Base-by-base conservation (phyloP, 2,888 invertebrate genomes). In the Serripes groenlandicus region DNA sequence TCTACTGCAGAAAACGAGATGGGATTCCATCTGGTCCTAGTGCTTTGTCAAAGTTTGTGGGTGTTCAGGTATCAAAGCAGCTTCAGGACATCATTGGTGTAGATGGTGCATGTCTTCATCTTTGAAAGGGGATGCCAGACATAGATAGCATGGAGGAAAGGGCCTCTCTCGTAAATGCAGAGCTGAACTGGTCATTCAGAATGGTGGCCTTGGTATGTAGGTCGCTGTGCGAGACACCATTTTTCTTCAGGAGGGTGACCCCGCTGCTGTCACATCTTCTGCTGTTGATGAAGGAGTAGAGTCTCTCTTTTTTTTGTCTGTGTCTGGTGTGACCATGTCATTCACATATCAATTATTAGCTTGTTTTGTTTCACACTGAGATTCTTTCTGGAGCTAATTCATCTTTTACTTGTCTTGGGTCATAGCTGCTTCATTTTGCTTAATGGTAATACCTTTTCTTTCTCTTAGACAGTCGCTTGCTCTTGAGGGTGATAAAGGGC, bases 401-500 rank as follows among this genome's bases (percentile, higher is more conserved):
- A 62, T 28, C 18, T 23, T 62, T n/a, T 62, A 18, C 11, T 32
- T 62, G 62, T 62, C 62, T n/a, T 21, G 18, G 23, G 21, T 34
- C 18, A 28, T 62, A 34, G 21, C 35, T 37, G 35, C 68, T 68
- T 9, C 26, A 11, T 37, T 68, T 68, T 9, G 37, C n/a, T 26
- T 32, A 35, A n/a, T 26, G 3, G 23, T 68, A n/a, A n/a, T n/a
- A n/a, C n/a, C 68, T 18, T 68, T 30, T 68, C 30, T 68, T 68
- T 37, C 23, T 32, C 11, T 37, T 21, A 35, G 68, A 68, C 35
- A 68, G 68, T 23, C 68, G 23, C 32, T 68, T 68, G 68, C 32
- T 68, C n/a, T 11, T n/a, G 60, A 26, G 60, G 66, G 76, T 70
- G 34, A 73, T 62, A 69, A 73, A 76, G 11, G 70, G 74, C 52